Evolutionary conservation across 2,113 vertebrate genomes (phyloP).

Genomic region (Butastur rufipennis): DNA sequence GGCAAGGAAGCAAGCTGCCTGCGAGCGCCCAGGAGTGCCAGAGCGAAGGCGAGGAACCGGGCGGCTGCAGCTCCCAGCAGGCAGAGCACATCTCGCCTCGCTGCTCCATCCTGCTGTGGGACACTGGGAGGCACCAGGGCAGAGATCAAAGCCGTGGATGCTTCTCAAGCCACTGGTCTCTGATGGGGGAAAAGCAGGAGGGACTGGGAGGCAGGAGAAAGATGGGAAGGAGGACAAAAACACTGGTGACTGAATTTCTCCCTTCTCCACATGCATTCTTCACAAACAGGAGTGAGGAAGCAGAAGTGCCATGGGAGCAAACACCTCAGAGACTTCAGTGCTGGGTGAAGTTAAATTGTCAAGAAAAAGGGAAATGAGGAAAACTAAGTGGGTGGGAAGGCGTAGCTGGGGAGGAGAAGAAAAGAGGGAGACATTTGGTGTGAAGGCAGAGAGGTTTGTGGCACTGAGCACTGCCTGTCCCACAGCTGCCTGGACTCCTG

Average conservation of each 20-base stretch:
- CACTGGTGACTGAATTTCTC: neutral
- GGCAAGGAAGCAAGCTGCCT: neutral
- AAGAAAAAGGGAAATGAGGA: neutral
- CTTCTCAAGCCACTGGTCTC: neutral
- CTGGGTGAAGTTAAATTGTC: neutral
- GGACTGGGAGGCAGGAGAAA: neutral
- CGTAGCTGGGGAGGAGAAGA: neutral
- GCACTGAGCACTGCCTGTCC: neutral
- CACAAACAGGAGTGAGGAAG: neutral
- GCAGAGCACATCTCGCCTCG: fast-evolving
- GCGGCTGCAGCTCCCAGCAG: fast-evolving
- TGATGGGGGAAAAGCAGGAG: neutral
- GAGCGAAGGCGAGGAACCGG: neutral
- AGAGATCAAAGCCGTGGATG: neutral
- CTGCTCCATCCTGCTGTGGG: neutral
- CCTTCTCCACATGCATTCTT: neutral
- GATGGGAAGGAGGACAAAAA: neutral
- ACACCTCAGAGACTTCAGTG: neutral
- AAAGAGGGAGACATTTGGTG: neutral
- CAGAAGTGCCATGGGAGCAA: neutral
- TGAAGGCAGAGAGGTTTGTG: neutral
- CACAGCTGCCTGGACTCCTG: neutral
- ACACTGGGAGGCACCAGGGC: neutral
- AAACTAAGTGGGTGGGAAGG: neutral
- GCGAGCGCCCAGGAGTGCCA: fast-evolving